Evolutionary conservation across 2,797 vertebrate species (phyloP), one percentile per base, ranked within the genome.

Genomic region (Poeciliopsis presidionis): DNA sequence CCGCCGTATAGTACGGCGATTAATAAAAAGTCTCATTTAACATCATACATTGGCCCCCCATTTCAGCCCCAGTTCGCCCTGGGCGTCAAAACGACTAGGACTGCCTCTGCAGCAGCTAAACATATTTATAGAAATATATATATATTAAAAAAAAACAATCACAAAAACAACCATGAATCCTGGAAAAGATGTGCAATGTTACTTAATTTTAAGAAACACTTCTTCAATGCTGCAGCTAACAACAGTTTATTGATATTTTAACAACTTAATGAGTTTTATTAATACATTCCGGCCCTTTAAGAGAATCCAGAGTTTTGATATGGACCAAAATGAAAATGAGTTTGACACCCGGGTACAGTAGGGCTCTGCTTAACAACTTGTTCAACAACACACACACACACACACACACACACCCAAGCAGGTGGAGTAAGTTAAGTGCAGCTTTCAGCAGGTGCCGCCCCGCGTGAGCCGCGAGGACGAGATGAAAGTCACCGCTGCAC

Each of bases 361-460:
- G 45, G 73, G 53, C 72, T 11, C 30, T 49, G 28, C 67, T 73
- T 51, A 33, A 81, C 82, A n/a, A 57, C 75, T 76, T 76, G 43
- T 75, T 67, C 12, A 67, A 65, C 45, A 47, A 30, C 73, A 81
- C 69, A 22, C 73, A 63, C 75, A 73, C 30, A 81, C 67, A 22
- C 73, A n/a, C 73, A 81, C 67, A 22, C 73, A 63, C 75, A 73
- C 30, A 81, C 69, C 1, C 11, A 75, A 84, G 87, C 91, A 91
- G 87, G 86, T 90, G 88, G 67, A 88, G 84, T 77, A 49, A 93
- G 91, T 90, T 93, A 92, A 92, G 91, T 79, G 90, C 89, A 85
- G 88, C 88, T 92, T 93, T 90, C 89, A 92, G 93, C 94, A 94
- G 93, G 93, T 93, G 93, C 89, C 87, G 89, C 93, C 91, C 91